phyloP scores from a whole-genome alignment of 1,140 invertebrate genomes.

The Pseudomyrmex dendroicus region DNA sequence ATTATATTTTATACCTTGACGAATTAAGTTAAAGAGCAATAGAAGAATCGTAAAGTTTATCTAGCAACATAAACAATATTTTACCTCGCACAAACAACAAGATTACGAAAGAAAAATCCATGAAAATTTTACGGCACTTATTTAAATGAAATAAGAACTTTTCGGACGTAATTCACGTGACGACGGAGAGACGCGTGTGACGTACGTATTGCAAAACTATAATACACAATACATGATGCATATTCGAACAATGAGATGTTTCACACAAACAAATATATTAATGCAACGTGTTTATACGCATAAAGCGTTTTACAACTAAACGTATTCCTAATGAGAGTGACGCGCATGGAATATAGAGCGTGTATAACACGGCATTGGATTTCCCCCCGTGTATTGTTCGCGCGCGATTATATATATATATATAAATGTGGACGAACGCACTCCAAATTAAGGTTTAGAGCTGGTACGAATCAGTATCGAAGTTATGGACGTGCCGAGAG shows the following conservation, averaged over 20 bases:
- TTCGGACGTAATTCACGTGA: neutral
- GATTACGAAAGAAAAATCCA: too few relatives aligned
- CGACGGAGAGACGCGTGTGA: neutral
- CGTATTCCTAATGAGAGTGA: constrained; percentile 53
- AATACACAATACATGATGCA: neutral
- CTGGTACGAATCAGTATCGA: constrained; percentile 67
- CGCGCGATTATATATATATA: constrained; percentile 26
- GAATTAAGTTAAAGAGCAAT: too few relatives aligned
- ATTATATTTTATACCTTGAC: neutral
- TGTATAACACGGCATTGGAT: neutral
- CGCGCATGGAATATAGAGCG: constrained; percentile 44
- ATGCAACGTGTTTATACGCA: constrained; percentile 29
- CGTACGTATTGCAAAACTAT: constrained; percentile 8
- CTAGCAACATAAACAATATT: too few relatives aligned
- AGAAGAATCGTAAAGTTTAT: too few relatives aligned
- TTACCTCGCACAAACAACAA: too few relatives aligned
- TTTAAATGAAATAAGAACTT: neutral
- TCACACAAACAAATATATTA: constrained; percentile 42
- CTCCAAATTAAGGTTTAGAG: constrained; percentile 64
- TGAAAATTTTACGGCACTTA: too few relatives aligned
- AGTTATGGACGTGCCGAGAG: constrained; percentile 69
- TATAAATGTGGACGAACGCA: constrained; percentile 40
- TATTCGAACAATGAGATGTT: constrained; percentile 1
- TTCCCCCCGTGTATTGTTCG: constrained; percentile 45
- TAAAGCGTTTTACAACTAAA: constrained; percentile 50